Evolutionary conservation across 2,797 vertebrate genomes (phyloP).

Genomic region (Etheostoma nigrum): DNA sequence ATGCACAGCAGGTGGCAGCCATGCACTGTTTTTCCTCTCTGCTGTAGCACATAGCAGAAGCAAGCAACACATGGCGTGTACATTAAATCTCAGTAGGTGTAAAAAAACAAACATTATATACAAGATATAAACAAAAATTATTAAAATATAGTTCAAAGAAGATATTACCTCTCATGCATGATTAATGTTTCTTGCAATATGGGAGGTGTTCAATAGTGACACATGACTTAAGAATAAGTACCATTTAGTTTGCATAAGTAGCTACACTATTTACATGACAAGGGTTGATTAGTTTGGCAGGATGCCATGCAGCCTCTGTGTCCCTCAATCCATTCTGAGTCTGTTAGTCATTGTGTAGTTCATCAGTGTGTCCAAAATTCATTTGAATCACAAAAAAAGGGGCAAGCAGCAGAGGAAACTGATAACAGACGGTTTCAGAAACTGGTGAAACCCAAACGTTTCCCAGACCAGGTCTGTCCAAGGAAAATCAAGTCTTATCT

Average conservation of each 20-base stretch:
- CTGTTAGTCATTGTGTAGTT: constrained; percentile 1
- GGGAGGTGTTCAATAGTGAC: constrained; percentile 21
- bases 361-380: constrained; percentile 24
- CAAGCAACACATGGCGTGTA: not conserved
- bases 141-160: constrained; percentile 35
- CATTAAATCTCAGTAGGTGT: constrained; percentile 30
- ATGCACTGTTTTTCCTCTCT: constrained; percentile 17
- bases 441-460: constrained; percentile 14
- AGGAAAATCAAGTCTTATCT: constrained; percentile 12
- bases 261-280: constrained; percentile 63
- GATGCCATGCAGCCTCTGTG: constrained; percentile 18
- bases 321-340: constrained; percentile 11
- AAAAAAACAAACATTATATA: constrained; percentile 50
- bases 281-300: constrained; percentile 16
- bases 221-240: constrained; percentile 30
- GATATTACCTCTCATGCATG: constrained; percentile 53
- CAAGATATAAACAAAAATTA: constrained; percentile 56
- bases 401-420: not conserved
- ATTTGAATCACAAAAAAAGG: not conserved
- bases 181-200: constrained; percentile 28
- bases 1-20: constrained; percentile 80
- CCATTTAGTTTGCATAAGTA: constrained; percentile 57
- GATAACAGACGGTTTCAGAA: constrained; percentile 8
- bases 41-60: not conserved
- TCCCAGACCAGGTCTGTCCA: constrained; percentile 11